Evolutionary conservation across 2,888 invertebrate species (phyloP).

Genomic region (Drosophila incognita): DNA sequence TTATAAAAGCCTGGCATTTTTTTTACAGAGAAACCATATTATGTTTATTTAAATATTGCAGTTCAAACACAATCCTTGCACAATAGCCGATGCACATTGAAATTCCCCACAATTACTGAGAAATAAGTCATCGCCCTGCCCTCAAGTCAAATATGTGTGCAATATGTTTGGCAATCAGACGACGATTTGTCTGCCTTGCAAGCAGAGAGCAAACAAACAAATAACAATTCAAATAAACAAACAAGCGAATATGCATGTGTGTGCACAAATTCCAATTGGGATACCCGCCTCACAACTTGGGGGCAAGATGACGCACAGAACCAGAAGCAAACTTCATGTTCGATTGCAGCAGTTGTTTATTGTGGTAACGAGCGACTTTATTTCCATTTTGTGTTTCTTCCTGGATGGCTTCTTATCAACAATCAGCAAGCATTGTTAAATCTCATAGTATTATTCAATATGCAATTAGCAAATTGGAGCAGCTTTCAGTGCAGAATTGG

Average conservation of each 20-base stretch:
- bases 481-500: conserved; percentile 42
- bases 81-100: not conserved
- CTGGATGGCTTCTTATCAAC: conserved; percentile 47
- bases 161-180: conserved; percentile 43
- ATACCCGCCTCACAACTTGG: not conserved
- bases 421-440: not conserved
- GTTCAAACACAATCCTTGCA: not conserved
- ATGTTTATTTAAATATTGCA: not conserved
- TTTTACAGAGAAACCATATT: not conserved
- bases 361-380: not conserved
- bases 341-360: conserved; percentile 22
- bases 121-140: not conserved
- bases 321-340: conserved; percentile 16
- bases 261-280: conserved; percentile 26
- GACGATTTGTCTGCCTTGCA: conserved; percentile 52
- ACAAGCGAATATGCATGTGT: conserved; percentile 20
- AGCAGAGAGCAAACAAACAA: conserved; percentile 38
- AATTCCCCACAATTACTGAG: conserved; percentile 6
- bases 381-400: not conserved
- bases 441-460: conserved; percentile 4
- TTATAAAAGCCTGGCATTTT: not conserved
- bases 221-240: conserved; percentile 19
- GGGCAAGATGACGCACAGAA: not conserved
- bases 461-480: conserved; percentile 58
- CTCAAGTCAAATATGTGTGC: conserved; percentile 44